Base-by-base conservation (phyloP, 2,888 invertebrate species). In the Sussaba pulchella region DNA sequence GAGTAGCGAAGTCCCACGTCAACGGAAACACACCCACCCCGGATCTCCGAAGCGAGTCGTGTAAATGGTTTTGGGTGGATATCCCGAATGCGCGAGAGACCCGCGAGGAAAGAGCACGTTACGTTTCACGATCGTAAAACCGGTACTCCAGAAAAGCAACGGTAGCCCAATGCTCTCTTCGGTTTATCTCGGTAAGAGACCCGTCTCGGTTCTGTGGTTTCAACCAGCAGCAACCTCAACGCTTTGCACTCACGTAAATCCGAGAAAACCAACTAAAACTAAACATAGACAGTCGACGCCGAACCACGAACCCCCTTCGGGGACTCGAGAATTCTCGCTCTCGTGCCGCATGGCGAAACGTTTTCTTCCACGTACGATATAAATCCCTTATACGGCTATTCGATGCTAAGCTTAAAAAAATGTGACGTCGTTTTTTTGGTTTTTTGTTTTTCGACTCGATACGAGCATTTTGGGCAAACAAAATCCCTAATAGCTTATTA, bases 231-330 rank as follows among this genome's bases (percentile, higher is more conserved):
- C n/a, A n/a, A n/a, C n/a, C n/a, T n/a, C 54, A 24, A 26, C 1
- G 21, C 54, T 67, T 67, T 78, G 72, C 77, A 82, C 84, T 85
- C 83, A 76, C 82, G 82, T 84, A 87, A 88, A 88, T 88, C 87
- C 82, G 83, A 88, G 87, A 87, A 88, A 88, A 87, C 84, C 81
- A 69, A 84, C 83, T 85, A 84, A 87, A 88, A 85, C 87, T 88
- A 88, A 88, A 88, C 88, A 88, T 88, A 88, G 87, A 76, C 71
- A 57, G 70, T 74, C 45, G 66, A 45, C 45, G 26, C 17, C 12
- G 12, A n/a, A 24, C 24, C 31, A 50, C 21, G 52, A 21, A 26
- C 54, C 26, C 54, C 26, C n/a, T 17, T 41, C 70, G 47, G 21
- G 10, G 59, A 26, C 57, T 39, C 73, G 12, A 39, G 43, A 54